These are phyloP conservation scores for Danaus chrysippus DNA, from an alignment of 2,888 invertebrate species.

Conservation along the genomic window DNA sequence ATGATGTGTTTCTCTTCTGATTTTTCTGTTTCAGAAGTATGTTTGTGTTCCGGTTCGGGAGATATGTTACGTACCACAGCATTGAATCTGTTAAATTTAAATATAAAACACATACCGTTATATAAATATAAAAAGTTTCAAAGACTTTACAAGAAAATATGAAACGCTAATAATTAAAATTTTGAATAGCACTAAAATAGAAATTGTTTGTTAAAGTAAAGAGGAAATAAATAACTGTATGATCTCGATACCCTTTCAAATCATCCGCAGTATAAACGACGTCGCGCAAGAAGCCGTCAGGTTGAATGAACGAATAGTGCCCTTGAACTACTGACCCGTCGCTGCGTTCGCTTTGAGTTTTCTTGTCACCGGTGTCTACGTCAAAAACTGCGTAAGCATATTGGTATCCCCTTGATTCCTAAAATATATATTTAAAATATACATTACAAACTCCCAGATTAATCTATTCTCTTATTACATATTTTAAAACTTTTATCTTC, in stretches of 20 bases:
- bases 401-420: slow-evolving; percentile 56
- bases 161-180: too few relatives aligned
- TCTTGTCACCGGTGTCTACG: slow-evolving; percentile 75
- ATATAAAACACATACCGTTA: slow-evolving; percentile 11
- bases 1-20: slow-evolving; percentile 24
- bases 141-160: too few relatives aligned
- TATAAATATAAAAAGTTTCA: neutral
- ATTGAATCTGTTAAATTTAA: slow-evolving; percentile 52
- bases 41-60: slow-evolving; percentile 36
- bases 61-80: slow-evolving; percentile 62
- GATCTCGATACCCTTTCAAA: slow-evolving; percentile 56
- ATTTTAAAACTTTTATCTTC: too few relatives aligned
- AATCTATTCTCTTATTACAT: too few relatives aligned
- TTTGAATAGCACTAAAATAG: too few relatives aligned
- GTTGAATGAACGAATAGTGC: slow-evolving; percentile 74
- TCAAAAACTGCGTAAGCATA: slow-evolving; percentile 78
- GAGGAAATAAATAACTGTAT: slow-evolving; percentile 6
- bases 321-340: slow-evolving; percentile 76
- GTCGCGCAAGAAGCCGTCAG: slow-evolving; percentile 74
- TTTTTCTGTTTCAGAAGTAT: slow-evolving; percentile 22
- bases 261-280: slow-evolving; percentile 78
- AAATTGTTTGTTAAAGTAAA: too few relatives aligned
- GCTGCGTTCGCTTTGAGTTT: slow-evolving; percentile 72
- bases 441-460: neutral
- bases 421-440: slow-evolving; percentile 23